phyloP scores from a whole-genome alignment of 2,797 vertebrate genomes.

The Adrianichthys oophorus region DNA sequence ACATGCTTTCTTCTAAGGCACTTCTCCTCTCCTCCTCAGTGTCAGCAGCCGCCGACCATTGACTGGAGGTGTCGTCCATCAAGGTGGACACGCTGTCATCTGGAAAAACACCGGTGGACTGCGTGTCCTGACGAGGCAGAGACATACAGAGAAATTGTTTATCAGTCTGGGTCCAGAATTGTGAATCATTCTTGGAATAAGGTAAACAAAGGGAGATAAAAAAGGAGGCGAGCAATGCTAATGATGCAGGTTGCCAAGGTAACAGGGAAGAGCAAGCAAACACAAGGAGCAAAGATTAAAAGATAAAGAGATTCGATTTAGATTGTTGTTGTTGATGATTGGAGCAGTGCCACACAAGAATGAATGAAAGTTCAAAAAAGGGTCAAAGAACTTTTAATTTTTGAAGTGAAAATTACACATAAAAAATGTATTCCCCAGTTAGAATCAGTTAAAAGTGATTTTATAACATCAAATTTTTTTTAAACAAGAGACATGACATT shows the following conservation, averaged over 20 bases:
- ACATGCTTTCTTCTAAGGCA: slow-evolving; percentile 95
- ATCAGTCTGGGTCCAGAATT: slow-evolving; percentile 38
- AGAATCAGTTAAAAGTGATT: no score
- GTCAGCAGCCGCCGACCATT: slow-evolving; percentile 74
- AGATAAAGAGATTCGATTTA: slow-evolving; percentile 67
- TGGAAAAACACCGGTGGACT: slow-evolving; percentile 67
- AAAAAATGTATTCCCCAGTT: no score
- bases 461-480: no score
- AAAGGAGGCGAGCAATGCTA: slow-evolving; percentile 42
- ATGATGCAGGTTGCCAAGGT: slow-evolving; percentile 76
- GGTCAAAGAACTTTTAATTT: slow-evolving; percentile 14
- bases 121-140: slow-evolving; percentile 66
- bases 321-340: slow-evolving; percentile 57
- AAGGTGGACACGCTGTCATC: slow-evolving; percentile 72
- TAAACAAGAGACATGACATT: neutral
- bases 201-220: slow-evolving; percentile 44
- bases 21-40: slow-evolving; percentile 85
- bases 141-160: slow-evolving; percentile 29
- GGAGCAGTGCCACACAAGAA: slow-evolving; percentile 17
- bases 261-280: slow-evolving; percentile 55
- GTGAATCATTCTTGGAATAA: slow-evolving; percentile 37
- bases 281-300: slow-evolving; percentile 62
- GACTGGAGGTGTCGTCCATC: slow-evolving; percentile 81
- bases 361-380: neutral
- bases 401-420: slow-evolving; percentile 4